Percentiles rank a stretch among this genome's conserved stretches.
These are phyloP conservation scores for Drosophila lacicola DNA, from an alignment of 2,888 invertebrate genomes.

Conservation along the genomic window DNA sequence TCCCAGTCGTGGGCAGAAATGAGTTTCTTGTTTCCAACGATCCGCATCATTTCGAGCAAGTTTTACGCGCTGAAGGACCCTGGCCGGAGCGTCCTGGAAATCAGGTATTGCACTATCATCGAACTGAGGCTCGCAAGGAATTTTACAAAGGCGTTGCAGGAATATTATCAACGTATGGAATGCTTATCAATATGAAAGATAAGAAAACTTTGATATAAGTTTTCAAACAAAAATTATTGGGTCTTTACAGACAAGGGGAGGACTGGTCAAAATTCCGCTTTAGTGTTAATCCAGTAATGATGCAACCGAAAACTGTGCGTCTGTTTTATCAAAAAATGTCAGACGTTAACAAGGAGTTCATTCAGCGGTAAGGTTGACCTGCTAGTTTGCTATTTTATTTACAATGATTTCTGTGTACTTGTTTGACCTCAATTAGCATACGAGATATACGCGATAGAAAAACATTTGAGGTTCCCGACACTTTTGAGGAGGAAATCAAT, in stretches of 20 bases:
- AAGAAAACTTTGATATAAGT: not conserved
- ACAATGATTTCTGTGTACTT: not conserved
- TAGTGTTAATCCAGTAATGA: slow-evolving; percentile 88
- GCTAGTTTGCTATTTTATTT: not conserved
- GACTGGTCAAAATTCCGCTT: slow-evolving; percentile 88
- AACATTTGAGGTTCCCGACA: slow-evolving; percentile 83
- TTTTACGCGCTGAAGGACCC: slow-evolving; percentile 85
- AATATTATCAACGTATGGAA: slow-evolving; percentile 65
- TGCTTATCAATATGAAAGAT: not conserved
- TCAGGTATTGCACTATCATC: slow-evolving; percentile 83
- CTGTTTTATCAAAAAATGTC: slow-evolving; percentile 86
- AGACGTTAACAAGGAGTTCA: slow-evolving; percentile 84
- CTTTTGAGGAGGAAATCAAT: slow-evolving; percentile 86
- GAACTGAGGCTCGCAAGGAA: slow-evolving; percentile 67
- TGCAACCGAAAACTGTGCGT: slow-evolving; percentile 87
- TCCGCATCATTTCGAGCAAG: slow-evolving; percentile 86
- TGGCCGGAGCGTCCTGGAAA: slow-evolving; percentile 85
- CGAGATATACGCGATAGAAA: slow-evolving; percentile 65
- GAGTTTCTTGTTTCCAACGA: slow-evolving; percentile 84
- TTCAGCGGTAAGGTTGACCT: slow-evolving; percentile 51
- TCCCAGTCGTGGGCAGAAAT: slow-evolving; percentile 81
- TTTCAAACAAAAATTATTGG: not conserved
- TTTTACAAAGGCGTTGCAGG: slow-evolving; percentile 69
- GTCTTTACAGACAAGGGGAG: slow-evolving; percentile 78
- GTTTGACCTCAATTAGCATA: slow-evolving; percentile 37